Conservation (phyloP, 2,888 invertebrate species). For the Liodrosophila aerea region DNA sequence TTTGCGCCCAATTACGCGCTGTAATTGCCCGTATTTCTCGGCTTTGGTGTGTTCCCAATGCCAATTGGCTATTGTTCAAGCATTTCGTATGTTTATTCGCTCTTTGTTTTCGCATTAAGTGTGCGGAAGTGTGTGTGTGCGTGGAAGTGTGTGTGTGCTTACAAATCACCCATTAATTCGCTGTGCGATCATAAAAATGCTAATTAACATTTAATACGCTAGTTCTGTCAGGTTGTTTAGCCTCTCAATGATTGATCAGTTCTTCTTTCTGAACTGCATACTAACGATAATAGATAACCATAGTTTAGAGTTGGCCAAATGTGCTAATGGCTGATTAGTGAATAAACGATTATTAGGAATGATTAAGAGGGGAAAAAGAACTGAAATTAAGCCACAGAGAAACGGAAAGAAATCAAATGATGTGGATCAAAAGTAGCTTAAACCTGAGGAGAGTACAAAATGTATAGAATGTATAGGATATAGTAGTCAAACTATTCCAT, state of each 20-base stretch:
- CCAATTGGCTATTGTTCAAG: constrained; percentile 17
- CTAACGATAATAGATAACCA: constrained; percentile 14
- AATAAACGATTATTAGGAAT: constrained; percentile 1
- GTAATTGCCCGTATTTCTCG: constrained; percentile 38
- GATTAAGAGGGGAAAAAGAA: too few species aligned
- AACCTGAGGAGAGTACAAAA: too few species aligned
- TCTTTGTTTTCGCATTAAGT: constrained; percentile 35
- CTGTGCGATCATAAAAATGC: constrained; percentile 61
- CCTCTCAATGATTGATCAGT: constrained; percentile 27
- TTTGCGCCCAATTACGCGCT: constrained; percentile 48
- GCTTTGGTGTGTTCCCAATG: constrained; percentile 36
- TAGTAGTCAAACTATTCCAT: too few species aligned
- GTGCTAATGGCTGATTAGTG: constrained; percentile 27
- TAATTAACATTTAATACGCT: constrained; percentile 61
- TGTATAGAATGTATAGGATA: too few species aligned
- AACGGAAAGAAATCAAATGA: too few species aligned
- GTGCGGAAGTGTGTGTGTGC: too few species aligned
- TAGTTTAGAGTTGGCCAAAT: constrained; percentile 17
- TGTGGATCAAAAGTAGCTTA: too few species aligned
- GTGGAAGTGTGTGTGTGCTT: constrained; percentile 49
- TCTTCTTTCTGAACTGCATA: constrained; percentile 20
- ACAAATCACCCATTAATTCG: constrained; percentile 59
- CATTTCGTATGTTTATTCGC: constrained; percentile 7
- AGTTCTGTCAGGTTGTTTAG: constrained; percentile 37
- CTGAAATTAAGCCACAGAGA: too few species aligned